Percentiles rank a stretch among this genome's conserved stretches.
phyloP scores from a whole-genome alignment of 2,113 vertebrate species.

The Misgurnus anguillicaudatus region DNA sequence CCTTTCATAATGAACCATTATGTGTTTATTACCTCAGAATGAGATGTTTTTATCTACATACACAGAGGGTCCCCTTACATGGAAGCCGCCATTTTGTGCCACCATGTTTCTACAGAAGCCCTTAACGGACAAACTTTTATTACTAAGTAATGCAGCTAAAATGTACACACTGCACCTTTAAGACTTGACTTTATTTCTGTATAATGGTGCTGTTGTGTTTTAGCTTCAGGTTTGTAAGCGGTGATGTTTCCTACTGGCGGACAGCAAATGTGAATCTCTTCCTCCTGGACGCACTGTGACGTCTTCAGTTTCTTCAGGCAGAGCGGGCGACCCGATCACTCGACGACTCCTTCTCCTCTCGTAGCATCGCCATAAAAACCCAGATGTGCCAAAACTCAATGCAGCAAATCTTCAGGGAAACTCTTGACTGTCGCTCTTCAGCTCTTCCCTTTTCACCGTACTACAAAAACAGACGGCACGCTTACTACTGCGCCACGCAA shows the following conservation, averaged over 20 bases:
- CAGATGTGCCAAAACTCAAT: slow-evolving; percentile 70
- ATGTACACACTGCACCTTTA: too few relatives aligned
- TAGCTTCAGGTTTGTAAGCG: slow-evolving; percentile 14
- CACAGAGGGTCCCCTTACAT: too few relatives aligned
- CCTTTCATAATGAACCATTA: too few relatives aligned
- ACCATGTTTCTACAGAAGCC: too few relatives aligned
- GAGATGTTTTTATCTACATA: too few relatives aligned
- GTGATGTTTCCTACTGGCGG: slow-evolving; percentile 36
- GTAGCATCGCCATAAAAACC: slow-evolving; percentile 50
- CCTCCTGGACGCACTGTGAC: slow-evolving; percentile 60
- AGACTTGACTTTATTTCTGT: too few relatives aligned
- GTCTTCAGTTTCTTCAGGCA: slow-evolving; percentile 29
- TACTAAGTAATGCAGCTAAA: too few relatives aligned
- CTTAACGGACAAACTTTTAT: too few relatives aligned
- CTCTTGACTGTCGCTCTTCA: slow-evolving; percentile 46
- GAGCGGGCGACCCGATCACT: neutral
- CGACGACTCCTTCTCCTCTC: neutral
- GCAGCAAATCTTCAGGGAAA: slow-evolving; percentile 72
- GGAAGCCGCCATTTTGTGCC: too few relatives aligned
- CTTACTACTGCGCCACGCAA: neutral
- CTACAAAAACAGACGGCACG: neutral
- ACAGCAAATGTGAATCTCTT: slow-evolving; percentile 45
- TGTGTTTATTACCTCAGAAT: too few relatives aligned
- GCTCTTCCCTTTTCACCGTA: neutral
- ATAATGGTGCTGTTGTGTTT: too few relatives aligned